These are phyloP conservation scores for Hyalella azteca DNA, from an alignment of 2,888 invertebrate genomes.

Conservation along the genomic window DNA sequence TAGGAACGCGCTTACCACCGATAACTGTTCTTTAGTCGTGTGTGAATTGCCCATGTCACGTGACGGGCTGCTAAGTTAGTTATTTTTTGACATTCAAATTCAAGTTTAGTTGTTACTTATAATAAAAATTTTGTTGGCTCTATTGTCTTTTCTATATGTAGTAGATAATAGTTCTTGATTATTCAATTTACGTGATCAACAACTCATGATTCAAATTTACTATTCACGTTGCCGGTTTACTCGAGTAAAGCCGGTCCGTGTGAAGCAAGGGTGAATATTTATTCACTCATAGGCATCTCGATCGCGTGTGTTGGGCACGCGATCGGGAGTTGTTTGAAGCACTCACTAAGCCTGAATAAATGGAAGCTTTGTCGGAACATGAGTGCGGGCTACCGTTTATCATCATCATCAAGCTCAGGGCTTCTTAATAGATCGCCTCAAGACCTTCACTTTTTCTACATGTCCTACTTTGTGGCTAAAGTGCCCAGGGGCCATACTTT, in stretches of 20 bases:
- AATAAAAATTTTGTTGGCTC: background rate
- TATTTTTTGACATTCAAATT: background rate
- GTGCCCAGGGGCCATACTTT: too few relatives aligned
- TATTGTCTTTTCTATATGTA: too few relatives aligned
- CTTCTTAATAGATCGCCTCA: conserved; percentile 5
- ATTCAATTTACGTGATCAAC: too few relatives aligned
- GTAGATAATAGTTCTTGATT: too few relatives aligned
- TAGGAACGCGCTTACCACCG: background rate
- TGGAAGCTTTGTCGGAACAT: background rate
- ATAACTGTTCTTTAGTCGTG: background rate
- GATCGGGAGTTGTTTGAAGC: background rate
- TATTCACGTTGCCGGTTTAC: too few relatives aligned
- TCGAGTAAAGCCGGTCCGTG: background rate
- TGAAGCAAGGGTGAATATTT: background rate
- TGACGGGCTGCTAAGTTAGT: background rate
- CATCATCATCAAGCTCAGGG: conserved; percentile 14
- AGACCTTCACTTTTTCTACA: conserved; percentile 14
- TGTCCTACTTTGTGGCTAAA: background rate
- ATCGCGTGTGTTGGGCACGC: background rate
- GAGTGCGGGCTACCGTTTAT: background rate
- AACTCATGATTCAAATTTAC: too few relatives aligned
- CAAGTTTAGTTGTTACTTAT: background rate
- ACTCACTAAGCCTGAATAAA: background rate
- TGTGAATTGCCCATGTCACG: background rate
- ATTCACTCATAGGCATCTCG: background rate